These are phyloP conservation scores for Carabus problematicus DNA, from an alignment of 2,888 invertebrate species.

Conservation along the genomic window DNA sequence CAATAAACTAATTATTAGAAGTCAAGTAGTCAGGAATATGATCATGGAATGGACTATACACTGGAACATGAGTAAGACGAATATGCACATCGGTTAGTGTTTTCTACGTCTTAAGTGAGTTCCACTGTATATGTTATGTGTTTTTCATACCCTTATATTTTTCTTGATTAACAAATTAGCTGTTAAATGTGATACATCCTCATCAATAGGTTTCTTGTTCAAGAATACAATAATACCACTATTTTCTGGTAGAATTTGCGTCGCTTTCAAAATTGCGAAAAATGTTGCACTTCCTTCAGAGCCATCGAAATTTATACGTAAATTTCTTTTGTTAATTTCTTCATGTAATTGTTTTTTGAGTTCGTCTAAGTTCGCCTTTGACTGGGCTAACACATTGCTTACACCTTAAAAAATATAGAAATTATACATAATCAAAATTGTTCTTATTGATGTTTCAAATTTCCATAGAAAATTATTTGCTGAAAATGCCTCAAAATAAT, in stretches of 20 bases:
- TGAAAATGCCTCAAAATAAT: too few relatives aligned
- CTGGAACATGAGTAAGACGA: neutral
- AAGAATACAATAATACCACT: conserved; percentile 70
- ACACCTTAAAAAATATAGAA: conserved; percentile 48
- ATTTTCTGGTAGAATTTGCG: conserved; percentile 68
- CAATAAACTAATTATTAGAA: too few relatives aligned
- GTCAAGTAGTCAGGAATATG: too few relatives aligned
- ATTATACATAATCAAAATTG: conserved; percentile 1
- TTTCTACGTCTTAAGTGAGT: neutral
- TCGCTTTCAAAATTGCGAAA: conserved; percentile 66
- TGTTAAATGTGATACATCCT: conserved; percentile 59
- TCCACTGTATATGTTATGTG: conserved; percentile 13
- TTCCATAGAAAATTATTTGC: too few relatives aligned
- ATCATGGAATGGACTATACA: too few relatives aligned
- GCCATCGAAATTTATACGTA: too few relatives aligned
- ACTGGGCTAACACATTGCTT: conserved; percentile 48
- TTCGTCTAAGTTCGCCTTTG: conserved; percentile 42
- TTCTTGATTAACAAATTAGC: conserved; percentile 59
- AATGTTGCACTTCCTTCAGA: conserved; percentile 63
- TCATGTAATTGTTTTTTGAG: conserved; percentile 26
- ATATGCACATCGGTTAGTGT: neutral
- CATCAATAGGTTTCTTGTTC: conserved; percentile 64
- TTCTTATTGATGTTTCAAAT: neutral
- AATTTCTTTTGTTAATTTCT: conserved; percentile 19
- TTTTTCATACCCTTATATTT: conserved; percentile 57